These are phyloP conservation scores for Girardia tigrina DNA, from an alignment of 2,888 invertebrate genomes.

Conservation along the genomic window DNA sequence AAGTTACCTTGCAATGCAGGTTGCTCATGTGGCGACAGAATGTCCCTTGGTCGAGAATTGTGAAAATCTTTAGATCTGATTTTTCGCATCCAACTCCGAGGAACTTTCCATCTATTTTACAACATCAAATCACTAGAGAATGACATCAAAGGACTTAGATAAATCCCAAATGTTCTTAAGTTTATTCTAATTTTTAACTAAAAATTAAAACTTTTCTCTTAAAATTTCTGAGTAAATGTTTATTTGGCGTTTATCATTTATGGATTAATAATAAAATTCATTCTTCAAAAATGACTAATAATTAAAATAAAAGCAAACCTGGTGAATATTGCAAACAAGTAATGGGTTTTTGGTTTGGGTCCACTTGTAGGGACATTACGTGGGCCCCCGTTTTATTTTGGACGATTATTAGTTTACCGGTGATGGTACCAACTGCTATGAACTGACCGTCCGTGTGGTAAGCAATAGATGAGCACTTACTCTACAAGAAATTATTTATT, in stretches of 20 bases:
- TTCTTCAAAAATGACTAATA: too few species aligned
- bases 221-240: too few species aligned
- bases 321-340: slow-evolving; percentile 75
- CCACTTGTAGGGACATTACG: slow-evolving; percentile 69
- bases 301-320: slow-evolving; percentile 54
- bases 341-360: slow-evolving; percentile 62
- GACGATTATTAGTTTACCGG: slow-evolving; percentile 71
- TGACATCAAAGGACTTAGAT: too few species aligned
- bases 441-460: slow-evolving; percentile 77
- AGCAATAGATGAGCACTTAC: slow-evolving; percentile 71
- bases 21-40: neutral
- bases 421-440: slow-evolving; percentile 72
- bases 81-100: neutral
- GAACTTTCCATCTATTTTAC: neutral
- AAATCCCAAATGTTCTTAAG: too few species aligned
- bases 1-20: neutral
- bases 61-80: neutral
- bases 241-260: too few species aligned
- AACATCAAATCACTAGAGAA: too few species aligned
- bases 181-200: too few species aligned
- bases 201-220: too few species aligned
- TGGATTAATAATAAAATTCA: too few species aligned
- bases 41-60: neutral
- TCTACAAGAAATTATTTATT: slow-evolving; percentile 53
- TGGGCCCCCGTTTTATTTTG: slow-evolving; percentile 73